Conservation (phyloP, 2,888 invertebrate genomes). For the Drepana falcataria region DNA sequence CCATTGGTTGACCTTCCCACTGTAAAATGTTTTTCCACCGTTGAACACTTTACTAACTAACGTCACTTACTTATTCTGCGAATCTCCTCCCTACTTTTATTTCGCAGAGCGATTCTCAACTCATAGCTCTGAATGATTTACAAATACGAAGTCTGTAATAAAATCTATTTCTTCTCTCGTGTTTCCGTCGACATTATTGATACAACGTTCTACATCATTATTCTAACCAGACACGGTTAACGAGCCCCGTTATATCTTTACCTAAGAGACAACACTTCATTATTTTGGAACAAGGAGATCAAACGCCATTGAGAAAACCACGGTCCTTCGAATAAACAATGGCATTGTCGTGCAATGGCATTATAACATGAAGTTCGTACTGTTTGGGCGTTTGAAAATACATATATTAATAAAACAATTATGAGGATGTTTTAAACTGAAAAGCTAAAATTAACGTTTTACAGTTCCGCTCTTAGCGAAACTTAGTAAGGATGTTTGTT, state of each 20-base stretch:
- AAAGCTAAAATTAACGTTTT: too few species aligned
- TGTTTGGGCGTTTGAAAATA: not conserved
- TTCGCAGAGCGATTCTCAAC: too few species aligned
- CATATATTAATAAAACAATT: not conserved
- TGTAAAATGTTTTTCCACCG: too few species aligned
- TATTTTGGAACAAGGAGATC: conserved; percentile 14
- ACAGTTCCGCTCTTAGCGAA: too few species aligned
- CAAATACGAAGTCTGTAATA: not conserved
- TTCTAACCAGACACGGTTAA: not conserved
- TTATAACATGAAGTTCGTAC: not conserved
- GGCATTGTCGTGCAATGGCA: conserved; percentile 13
- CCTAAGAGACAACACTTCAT: conserved; percentile 15
- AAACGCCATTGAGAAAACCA: conserved; percentile 15
- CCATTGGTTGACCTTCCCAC: too few species aligned
- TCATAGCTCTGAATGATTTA: too few species aligned
- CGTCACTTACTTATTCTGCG: too few species aligned
- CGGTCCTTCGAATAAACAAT: conserved; percentile 1
- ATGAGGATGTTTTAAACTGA: too few species aligned
- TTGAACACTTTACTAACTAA: too few species aligned
- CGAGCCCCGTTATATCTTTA: not conserved
- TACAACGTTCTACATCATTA: not conserved
- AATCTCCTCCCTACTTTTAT: too few species aligned
- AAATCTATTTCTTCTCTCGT: not conserved
- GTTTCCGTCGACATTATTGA: not conserved
- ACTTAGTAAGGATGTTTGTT: too few species aligned